Percentiles rank a stretch among this genome's conserved stretches.
These are phyloP conservation scores for Tachypleus tridentatus DNA, from an alignment of 1,140 invertebrate genomes.

Conservation along the genomic window DNA sequence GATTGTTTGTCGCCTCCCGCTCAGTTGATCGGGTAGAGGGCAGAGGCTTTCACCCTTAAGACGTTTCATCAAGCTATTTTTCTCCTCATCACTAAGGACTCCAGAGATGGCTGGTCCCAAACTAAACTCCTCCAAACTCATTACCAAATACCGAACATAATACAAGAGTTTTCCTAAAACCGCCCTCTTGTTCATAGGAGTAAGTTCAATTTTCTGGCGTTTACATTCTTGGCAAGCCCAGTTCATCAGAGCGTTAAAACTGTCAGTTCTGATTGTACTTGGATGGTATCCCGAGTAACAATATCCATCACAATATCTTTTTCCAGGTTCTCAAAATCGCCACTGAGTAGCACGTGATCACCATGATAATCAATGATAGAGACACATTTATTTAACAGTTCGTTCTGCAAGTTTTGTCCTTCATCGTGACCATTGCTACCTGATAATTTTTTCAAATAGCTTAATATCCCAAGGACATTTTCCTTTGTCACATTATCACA, in stretches of 20 bases:
- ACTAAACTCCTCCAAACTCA: constrained; percentile 47
- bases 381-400: constrained; percentile 46
- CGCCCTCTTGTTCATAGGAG: constrained; percentile 44
- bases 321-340: constrained; percentile 50
- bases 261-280: constrained; percentile 22
- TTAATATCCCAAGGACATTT: constrained; percentile 41
- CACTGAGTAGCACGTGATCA: constrained; percentile 45
- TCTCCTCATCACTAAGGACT: constrained; percentile 33
- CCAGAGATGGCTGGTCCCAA: constrained; percentile 35
- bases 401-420: constrained; percentile 25
- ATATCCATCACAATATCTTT: constrained; percentile 46
- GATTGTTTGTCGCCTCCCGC: constrained; percentile 10
- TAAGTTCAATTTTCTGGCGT: constrained; percentile 46
- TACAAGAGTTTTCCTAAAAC: constrained; percentile 49
- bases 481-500: constrained; percentile 35
- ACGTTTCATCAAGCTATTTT: constrained; percentile 24
- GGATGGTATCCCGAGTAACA: constrained; percentile 39
- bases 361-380: constrained; percentile 47
- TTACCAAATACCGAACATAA: constrained; percentile 49
- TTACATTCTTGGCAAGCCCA: constrained; percentile 55
- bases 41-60: constrained; percentile 14
- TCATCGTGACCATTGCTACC: constrained; percentile 5
- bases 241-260: constrained; percentile 30
- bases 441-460: constrained; percentile 22
- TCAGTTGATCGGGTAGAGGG: constrained; percentile 16